Base-by-base conservation (phyloP, 2,888 invertebrate species). In the Notodonta ziczac region DNA sequence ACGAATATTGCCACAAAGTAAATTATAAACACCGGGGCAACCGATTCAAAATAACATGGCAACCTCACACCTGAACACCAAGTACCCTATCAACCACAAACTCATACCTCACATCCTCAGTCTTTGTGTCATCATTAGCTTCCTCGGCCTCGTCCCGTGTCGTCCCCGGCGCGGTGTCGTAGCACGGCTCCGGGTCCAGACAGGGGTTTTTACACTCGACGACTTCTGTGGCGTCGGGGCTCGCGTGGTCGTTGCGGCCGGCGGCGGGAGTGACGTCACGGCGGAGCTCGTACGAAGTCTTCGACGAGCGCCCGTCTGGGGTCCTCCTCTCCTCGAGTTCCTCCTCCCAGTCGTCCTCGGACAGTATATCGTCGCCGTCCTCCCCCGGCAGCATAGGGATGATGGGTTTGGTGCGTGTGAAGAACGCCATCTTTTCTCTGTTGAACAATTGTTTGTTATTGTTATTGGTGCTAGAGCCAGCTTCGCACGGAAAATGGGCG, bases 371-470 rank as follows among this genome's bases (percentile, higher is more conserved):
- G 16, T 84, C 84, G 9, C 81, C 85, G 67, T 96, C 96, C 57
- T 97, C 96, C 16, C 95, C 94, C 1, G 97, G 97, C 69, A 97
- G 87, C 67, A 96, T 95, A 61, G 97, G 97, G 79, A 97, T 96
- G 65, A 95, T 96, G 44, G 96, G 89, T 77, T 96, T 97, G 69
- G 96, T 95, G 77, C 97, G 96, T 0, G 98, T 98, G 89, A 99
- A 98, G 94, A 98, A 99, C 52, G 98, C 98, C 97, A 99, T 98
- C 92, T 98, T 98, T 92, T 98, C 98, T 94, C 98, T 98, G 94
- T 42, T 94, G 94, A 46, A 63, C 61, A 69, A 57, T 16, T 10
- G n/a, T 24, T 24, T 24, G 24, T 24, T 24, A 24, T 24, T 24
- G 24, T 24, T 24, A 24, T 24, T 24, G 24, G 24, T 24, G 24